Evolutionary conservation across 2,113 vertebrate species (phyloP).

Genomic region (Ophiodon elongatus): DNA sequence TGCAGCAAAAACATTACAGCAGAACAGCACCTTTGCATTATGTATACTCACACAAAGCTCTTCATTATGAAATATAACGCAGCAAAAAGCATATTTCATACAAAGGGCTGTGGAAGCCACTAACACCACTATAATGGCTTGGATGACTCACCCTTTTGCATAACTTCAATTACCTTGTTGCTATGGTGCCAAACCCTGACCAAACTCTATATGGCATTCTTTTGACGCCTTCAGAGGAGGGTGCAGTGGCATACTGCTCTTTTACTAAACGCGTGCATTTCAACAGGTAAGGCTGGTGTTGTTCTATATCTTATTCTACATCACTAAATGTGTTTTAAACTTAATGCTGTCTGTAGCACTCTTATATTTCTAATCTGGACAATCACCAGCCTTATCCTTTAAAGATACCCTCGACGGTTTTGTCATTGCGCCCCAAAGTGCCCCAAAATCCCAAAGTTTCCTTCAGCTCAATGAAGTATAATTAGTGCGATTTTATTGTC

Average conservation of each 20-base stretch:
- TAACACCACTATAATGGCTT: slow-evolving; percentile 35
- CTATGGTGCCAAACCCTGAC: slow-evolving; percentile 64
- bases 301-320: neutral
- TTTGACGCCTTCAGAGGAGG: slow-evolving; percentile 32
- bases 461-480: neutral
- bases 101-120: slow-evolving; percentile 30
- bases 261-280: slow-evolving; percentile 1
- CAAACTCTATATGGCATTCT: slow-evolving; percentile 40
- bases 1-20: slow-evolving; percentile 16
- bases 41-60: slow-evolving; percentile 5
- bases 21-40: slow-evolving; percentile 38
- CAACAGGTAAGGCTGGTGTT: slow-evolving; percentile 7
- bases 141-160: slow-evolving; percentile 74
- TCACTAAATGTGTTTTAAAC: neutral
- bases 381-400: neutral
- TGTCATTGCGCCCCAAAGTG: neutral
- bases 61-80: slow-evolving; percentile 39
- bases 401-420: neutral
- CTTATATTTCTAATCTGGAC: neutral
- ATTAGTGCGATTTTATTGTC: neutral
- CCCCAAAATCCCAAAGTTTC: neutral
- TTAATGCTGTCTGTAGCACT: neutral
- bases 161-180: slow-evolving; percentile 76
- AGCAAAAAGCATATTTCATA: slow-evolving; percentile 36
- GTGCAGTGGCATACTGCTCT: neutral